These are phyloP conservation scores for Megalops cyprinoides DNA, from an alignment of 2,797 vertebrate genomes.

Conservation along the genomic window DNA sequence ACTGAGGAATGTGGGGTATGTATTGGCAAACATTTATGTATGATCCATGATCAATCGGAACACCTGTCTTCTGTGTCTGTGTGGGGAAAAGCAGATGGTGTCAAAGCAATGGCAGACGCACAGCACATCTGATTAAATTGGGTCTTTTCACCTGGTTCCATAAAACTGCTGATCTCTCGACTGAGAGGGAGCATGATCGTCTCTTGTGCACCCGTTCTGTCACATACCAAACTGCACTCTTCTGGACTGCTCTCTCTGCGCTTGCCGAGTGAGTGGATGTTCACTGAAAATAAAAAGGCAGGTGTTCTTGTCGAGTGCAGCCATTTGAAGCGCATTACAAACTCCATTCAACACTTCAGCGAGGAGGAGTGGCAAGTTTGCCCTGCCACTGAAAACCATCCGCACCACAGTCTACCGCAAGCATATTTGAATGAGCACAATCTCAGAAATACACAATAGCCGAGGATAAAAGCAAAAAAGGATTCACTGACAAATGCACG, in stretches of 20 bases:
- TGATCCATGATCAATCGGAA: not conserved
- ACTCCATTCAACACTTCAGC: not conserved
- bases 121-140: not conserved
- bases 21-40: not conserved
- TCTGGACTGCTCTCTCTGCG: not conserved
- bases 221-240: not conserved
- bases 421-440: not conserved
- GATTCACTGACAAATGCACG: too few species aligned
- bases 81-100: not conserved
- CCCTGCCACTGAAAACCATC: too few species aligned
- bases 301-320: not conserved
- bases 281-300: not conserved
- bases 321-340: not conserved
- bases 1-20: not conserved
- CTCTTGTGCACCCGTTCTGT: not conserved
- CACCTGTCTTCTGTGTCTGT: not conserved
- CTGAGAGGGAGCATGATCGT: not conserved
- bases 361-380: not conserved
- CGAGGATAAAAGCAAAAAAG: too few species aligned
- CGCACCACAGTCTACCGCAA: not conserved
- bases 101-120: not conserved
- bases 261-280: not conserved
- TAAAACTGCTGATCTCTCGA: not conserved
- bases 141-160: not conserved
- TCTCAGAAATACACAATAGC: not conserved